Evolutionary conservation across 2,888 invertebrate species (phyloP), one percentile per base, ranked within the genome.

Genomic region (Pasiphila rectangulata): DNA sequence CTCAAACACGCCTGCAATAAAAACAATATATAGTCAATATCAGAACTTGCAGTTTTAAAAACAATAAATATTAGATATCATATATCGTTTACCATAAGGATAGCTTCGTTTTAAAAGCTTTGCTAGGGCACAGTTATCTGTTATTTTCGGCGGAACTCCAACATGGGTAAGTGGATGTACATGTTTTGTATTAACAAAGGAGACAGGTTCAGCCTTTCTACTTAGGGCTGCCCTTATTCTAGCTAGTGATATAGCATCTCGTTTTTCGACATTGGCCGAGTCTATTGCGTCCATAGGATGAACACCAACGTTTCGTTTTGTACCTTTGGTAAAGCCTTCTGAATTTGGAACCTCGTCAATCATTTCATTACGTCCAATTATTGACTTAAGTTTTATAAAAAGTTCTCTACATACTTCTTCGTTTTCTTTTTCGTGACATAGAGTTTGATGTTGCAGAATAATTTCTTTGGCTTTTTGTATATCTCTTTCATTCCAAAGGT

Each of bases 341-440:
- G 34, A 48, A 6, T 57, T 42, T 20, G 44, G 34, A 9, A 54
- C 44, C 32, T 43, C 42, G 38, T 27, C 45, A 16, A 0, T 7
- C 16, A 4, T 17, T 34, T 52, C 44, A 44, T 38, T 40, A 24
- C 32, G 23, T 2, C 12, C 4, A 19, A 43, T 39, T 40, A 82
- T 59, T 0, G 56, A 35, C 58, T 75, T 72, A 3, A 88, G 51
- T 58, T 80, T 75, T 10, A 43, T 59, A 3, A 86, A 69, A 12
- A 85, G 67, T 34, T 79, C 67, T 61, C 74, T 76, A 39, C 88
- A 88, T 20, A 75, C 60, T 44, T 75, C 64, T 55, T 73, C 67
- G 49, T 74, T 63, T 29, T 67, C 67, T 27, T 74, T 65, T 21
- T 74, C 57, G 13, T 72, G 75, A 39, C 88, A 88, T 21, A 72